Percentiles rank a stretch among this genome's conserved stretches.
These are phyloP conservation scores for Lypha dubia DNA, from an alignment of 2,888 invertebrate genomes.

Conservation along the genomic window DNA sequence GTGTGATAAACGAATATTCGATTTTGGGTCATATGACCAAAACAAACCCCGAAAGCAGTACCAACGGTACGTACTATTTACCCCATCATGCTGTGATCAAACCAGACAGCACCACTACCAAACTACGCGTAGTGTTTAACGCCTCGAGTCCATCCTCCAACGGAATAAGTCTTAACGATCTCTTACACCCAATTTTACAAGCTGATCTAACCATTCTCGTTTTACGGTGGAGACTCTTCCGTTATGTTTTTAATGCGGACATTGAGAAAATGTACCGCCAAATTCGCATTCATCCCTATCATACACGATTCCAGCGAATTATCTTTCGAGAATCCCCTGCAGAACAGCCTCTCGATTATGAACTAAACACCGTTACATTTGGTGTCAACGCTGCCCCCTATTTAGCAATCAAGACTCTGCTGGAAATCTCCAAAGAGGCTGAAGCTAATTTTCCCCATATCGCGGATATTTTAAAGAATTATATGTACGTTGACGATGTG, in stretches of 20 bases:
- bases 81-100: no score
- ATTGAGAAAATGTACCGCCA: no score
- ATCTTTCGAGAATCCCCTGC: not conserved
- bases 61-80: no score
- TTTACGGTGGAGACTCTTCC: no score
- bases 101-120: no score
- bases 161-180: not conserved
- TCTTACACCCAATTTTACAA: not conserved
- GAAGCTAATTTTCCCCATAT: not conserved
- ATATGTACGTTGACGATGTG: not conserved
- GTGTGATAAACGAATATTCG: not conserved
- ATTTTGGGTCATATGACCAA: no score
- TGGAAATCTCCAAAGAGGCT: not conserved
- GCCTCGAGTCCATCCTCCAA: not conserved
- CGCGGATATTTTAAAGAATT: not conserved
- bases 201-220: not conserved
- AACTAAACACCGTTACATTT: no score
- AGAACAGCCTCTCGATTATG: not conserved
- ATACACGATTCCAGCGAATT: not conserved
- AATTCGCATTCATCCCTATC: not conserved
- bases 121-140: no score
- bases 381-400: no score
- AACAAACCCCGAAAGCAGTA: no score
- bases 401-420: no score
- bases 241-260: no score